Conservation (phyloP, 2,797 vertebrate species). For the Mus minutoides region DNA sequence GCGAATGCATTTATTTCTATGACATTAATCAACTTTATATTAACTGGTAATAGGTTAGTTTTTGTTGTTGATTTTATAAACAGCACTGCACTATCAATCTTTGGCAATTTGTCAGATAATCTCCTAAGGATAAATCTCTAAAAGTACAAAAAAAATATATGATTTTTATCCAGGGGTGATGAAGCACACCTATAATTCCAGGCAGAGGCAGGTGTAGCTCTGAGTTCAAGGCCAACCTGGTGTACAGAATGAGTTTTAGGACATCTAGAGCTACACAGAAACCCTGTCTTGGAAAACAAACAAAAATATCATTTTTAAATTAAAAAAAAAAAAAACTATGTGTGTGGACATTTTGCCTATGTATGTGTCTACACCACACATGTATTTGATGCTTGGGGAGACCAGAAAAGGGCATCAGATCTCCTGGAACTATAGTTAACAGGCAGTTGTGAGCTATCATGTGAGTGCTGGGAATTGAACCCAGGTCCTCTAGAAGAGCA, state of each 20-base stretch:
- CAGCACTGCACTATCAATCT: background rate
- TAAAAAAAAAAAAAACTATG: background rate
- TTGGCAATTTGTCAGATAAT: slow-evolving; percentile 5
- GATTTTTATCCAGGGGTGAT: background rate
- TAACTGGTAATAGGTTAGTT: background rate
- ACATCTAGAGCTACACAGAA: background rate
- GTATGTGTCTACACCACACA: background rate
- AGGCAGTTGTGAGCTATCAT: background rate
- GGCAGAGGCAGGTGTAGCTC: background rate
- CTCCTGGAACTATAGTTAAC: background rate
- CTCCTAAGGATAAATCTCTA: slow-evolving; percentile 13
- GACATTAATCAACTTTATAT: background rate
- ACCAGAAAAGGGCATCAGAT: background rate
- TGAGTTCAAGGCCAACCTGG: background rate
- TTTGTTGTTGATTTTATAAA: background rate
- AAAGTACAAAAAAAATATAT: background rate
- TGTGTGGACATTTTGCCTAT: background rate
- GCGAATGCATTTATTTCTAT: background rate
- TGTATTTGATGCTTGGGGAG: background rate
- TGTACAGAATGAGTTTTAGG: background rate
- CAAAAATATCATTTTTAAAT: background rate
- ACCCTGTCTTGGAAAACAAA: background rate
- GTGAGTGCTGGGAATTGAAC: background rate
- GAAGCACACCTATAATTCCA: background rate
- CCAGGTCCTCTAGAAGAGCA: background rate